Conservation (phyloP, 1,140 invertebrate genomes). For the Drosophila nasuta region DNA sequence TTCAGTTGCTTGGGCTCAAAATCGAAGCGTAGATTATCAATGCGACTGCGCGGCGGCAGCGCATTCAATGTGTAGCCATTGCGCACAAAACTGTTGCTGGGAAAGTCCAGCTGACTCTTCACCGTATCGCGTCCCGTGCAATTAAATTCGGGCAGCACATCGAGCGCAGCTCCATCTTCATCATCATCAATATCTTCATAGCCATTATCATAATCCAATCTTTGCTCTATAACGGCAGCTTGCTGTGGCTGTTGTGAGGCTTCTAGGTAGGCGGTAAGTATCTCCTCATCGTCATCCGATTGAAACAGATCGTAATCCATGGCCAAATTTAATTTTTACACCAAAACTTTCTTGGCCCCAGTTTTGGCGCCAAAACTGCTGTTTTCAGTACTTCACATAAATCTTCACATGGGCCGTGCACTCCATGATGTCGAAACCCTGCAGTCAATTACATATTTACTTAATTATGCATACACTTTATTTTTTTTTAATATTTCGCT, state of each 20-base stretch:
- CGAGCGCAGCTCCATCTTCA: conserved; percentile 18
- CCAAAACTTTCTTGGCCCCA: background rate
- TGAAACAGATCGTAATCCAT: conserved; percentile 84
- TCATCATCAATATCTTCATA: background rate
- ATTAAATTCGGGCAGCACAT: conserved; percentile 69
- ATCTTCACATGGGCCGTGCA: too few species aligned
- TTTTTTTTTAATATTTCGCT: too few species aligned
- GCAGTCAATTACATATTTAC: too few species aligned
- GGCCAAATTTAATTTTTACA: background rate
- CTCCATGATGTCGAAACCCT: too few species aligned
- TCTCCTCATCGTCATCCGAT: conserved; percentile 79
- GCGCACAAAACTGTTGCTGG: conserved; percentile 56
- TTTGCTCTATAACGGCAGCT: background rate
- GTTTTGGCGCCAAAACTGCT: conserved; percentile 5
- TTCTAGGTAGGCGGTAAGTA: conserved; percentile 62
- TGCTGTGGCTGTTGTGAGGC: conserved; percentile 56
- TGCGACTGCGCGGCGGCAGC: conserved; percentile 34
- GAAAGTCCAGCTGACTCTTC: conserved; percentile 48
- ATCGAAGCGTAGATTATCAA: conserved; percentile 57
- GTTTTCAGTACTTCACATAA: background rate
- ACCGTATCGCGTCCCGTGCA: conserved; percentile 67
- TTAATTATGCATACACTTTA: too few species aligned
- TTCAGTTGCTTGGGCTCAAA: conserved; percentile 51
- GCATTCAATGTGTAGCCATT: conserved; percentile 49
- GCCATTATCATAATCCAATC: background rate